Conservation (phyloP, 2,888 invertebrate genomes). For the Oscheius onirici region DNA sequence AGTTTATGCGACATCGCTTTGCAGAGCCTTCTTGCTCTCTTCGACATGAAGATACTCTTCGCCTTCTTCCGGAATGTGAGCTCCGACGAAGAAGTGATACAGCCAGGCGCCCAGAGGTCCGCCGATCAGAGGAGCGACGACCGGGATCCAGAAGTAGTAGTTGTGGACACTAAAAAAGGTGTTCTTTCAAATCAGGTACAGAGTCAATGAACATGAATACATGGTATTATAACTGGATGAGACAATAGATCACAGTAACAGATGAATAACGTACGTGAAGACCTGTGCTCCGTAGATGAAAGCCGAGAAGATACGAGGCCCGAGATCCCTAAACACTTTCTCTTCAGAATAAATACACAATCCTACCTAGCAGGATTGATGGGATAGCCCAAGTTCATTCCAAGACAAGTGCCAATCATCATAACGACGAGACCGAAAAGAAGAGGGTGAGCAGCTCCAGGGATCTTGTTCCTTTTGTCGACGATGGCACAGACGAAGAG, state of each 20-base stretch:
- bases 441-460: constrained; percentile 60
- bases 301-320: constrained; percentile 64
- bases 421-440: constrained; percentile 66
- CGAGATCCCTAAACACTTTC: constrained; percentile 54
- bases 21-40: constrained; percentile 25
- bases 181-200: neutral
- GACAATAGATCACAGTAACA: no score
- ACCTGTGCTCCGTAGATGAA: constrained; percentile 64
- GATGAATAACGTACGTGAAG: constrained; percentile 39
- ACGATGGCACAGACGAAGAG: constrained; percentile 64
- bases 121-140: constrained; percentile 56
- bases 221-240: no score
- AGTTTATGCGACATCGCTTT: constrained; percentile 7
- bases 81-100: constrained; percentile 57
- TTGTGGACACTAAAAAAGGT: constrained; percentile 43
- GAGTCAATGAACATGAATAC: neutral
- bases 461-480: constrained; percentile 64
- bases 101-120: constrained; percentile 53
- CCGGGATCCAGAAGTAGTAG: constrained; percentile 61
- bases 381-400: constrained; percentile 62
- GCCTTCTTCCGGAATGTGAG: constrained; percentile 51
- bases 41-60: constrained; percentile 21
- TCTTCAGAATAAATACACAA: neutral
- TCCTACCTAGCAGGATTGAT: constrained; percentile 62
- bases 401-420: constrained; percentile 53